phyloP scores from a whole-genome alignment of 2,888 invertebrate species.

The Brachypterus glaber region DNA sequence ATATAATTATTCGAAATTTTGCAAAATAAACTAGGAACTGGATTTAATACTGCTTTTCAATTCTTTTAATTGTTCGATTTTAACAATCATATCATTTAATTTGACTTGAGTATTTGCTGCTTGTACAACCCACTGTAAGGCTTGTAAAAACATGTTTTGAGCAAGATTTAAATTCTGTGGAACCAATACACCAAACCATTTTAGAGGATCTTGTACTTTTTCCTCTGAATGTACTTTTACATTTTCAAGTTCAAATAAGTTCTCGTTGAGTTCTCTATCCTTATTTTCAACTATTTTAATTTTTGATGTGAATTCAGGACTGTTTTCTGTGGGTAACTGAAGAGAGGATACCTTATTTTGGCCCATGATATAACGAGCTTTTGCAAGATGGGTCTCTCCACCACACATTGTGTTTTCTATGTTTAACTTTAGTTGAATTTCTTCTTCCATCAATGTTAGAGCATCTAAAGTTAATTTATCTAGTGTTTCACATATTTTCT shows the following conservation, averaged over 20 bases:
- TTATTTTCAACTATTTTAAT: slow-evolving; percentile 32
- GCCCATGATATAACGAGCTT: slow-evolving; percentile 70
- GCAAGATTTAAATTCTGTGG: slow-evolving; percentile 70
- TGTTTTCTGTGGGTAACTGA: slow-evolving; percentile 60
- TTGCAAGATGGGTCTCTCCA: slow-evolving; percentile 66
- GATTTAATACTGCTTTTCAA: no score
- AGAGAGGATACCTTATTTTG: slow-evolving; percentile 60
- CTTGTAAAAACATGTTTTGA: slow-evolving; percentile 62
- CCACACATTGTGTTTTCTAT: slow-evolving; percentile 59
- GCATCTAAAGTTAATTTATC: slow-evolving; percentile 62
- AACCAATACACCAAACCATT: slow-evolving; percentile 81
- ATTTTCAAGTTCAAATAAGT: slow-evolving; percentile 32
- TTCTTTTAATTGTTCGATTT: slow-evolving; percentile 31
- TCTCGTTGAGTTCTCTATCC: slow-evolving; percentile 28
- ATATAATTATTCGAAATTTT: no score
- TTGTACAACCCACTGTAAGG: slow-evolving; percentile 56
- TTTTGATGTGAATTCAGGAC: slow-evolving; percentile 43
- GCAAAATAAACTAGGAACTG: no score
- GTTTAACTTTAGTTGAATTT: slow-evolving; percentile 55
- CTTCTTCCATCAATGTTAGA: slow-evolving; percentile 64
- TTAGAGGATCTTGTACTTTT: slow-evolving; percentile 54
- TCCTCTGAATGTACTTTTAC: slow-evolving; percentile 33
- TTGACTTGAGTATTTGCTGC: slow-evolving; percentile 60
- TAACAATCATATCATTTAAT: slow-evolving; percentile 38
- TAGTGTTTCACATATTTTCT: slow-evolving; percentile 49